Conservation (phyloP, 2,888 invertebrate genomes). For the Calameuta pallipes region DNA sequence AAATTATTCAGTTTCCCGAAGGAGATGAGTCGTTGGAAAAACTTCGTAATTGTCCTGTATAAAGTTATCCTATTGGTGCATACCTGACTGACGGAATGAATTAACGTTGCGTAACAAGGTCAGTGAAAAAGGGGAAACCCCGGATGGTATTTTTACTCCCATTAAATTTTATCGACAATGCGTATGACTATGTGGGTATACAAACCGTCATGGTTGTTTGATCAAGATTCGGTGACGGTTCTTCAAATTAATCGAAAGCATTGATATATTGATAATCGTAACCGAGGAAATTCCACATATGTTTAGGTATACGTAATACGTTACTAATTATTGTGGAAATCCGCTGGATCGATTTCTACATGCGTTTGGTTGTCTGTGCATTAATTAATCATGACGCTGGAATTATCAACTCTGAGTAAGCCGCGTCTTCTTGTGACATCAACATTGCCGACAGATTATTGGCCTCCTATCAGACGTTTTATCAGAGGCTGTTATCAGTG, state of each 20-base stretch:
- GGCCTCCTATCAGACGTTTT: not conserved
- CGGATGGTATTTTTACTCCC: not conserved
- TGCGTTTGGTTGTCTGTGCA: not conserved
- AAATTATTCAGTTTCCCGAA: slow-evolving; percentile 11
- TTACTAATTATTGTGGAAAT: not conserved
- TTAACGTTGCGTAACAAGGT: not conserved
- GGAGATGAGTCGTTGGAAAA: slow-evolving; percentile 7
- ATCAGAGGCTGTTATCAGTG: slow-evolving; percentile 13
- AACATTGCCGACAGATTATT: not conserved
- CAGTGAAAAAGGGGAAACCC: not conserved
- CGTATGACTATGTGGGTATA: too few relatives aligned
- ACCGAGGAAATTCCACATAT: not conserved
- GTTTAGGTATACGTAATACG: not conserved
- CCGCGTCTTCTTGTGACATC: not conserved
- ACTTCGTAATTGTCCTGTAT: not conserved
- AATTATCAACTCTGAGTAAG: slow-evolving; percentile 19
- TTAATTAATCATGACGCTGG: slow-evolving; percentile 15
- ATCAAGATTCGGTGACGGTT: not conserved
- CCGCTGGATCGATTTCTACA: not conserved
- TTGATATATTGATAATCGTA: not conserved
- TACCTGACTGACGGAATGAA: not conserved
- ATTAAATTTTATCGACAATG: not conserved
- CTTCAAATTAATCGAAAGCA: not conserved
- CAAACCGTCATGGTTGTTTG: not conserved
- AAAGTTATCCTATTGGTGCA: not conserved